Conservation (phyloP, 2,888 invertebrate genomes). For the Atethmia centrago region DNA sequence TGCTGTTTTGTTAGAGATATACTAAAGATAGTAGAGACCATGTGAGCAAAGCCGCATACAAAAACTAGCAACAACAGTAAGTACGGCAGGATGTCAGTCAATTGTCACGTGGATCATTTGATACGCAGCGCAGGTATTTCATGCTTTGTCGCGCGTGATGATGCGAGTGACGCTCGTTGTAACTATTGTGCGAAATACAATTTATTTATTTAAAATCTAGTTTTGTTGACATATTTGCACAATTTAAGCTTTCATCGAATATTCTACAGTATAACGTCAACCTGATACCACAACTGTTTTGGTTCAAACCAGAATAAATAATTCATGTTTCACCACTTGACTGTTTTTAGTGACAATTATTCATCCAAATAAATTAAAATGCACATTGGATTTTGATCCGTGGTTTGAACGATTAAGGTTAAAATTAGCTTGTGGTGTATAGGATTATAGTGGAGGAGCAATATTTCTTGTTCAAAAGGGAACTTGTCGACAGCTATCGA, state of each 20-base stretch:
- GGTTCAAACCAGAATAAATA: conserved; percentile 47
- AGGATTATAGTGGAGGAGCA: conserved; percentile 22
- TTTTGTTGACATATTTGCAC: conserved; percentile 29
- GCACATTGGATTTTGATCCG: conserved; percentile 26
- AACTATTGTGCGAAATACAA: conserved; percentile 4
- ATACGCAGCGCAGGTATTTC: no score
- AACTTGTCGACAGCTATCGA: conserved; percentile 59
- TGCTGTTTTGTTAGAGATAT: background rate
- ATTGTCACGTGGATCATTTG: background rate
- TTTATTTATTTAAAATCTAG: conserved; percentile 6
- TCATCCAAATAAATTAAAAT: conserved; percentile 30
- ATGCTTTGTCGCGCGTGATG: no score
- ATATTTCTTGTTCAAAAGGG: conserved; percentile 59
- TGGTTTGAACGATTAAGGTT: conserved; percentile 20
- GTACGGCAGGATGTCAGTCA: background rate
- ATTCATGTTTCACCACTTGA: conserved; percentile 39
- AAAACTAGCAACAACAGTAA: background rate
- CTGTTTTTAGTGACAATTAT: conserved; percentile 33
- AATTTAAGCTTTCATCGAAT: conserved; percentile 16
- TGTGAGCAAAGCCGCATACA: background rate
- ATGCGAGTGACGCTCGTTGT: background rate
- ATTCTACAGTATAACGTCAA: conserved; percentile 5
- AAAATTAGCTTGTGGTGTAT: conserved; percentile 21
- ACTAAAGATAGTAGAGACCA: background rate
- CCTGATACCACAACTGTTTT: conserved; percentile 40